Percentiles rank a stretch among this genome's conserved stretches.
phyloP scores from a whole-genome alignment of 2,113 vertebrate species.

The Cyphotilapia sp. region DNA sequence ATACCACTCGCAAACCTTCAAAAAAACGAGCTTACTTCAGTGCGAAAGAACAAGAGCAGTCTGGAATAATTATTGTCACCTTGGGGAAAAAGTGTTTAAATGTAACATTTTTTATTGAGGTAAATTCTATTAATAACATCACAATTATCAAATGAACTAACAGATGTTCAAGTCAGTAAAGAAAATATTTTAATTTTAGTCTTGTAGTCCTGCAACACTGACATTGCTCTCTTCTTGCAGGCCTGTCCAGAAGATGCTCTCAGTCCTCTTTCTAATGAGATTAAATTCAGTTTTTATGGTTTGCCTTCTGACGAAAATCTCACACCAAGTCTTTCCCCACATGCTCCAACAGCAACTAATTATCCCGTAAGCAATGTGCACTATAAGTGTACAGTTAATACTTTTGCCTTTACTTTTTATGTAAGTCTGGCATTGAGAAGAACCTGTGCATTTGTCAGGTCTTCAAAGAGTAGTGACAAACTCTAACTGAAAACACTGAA shows the following conservation, averaged over 20 bases:
- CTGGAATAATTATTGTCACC: rapidly evolving
- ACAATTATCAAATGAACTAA: not conserved
- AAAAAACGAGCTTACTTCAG: not conserved
- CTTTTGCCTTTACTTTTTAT: not conserved
- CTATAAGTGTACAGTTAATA: not conserved
- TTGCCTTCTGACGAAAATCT: not conserved
- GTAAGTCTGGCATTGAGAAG: not conserved
- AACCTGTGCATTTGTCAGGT: not conserved
- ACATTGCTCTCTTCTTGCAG: conserved; percentile 18
- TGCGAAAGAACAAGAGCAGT: not conserved
- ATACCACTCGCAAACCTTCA: not conserved
- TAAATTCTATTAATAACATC: not conserved
- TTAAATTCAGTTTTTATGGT: conserved; percentile 59
- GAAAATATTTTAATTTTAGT: not conserved
- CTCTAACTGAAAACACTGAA: not conserved
- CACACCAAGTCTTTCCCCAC: conserved; percentile 32
- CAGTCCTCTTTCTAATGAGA: conserved; percentile 55
- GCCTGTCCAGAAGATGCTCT: conserved; percentile 66
- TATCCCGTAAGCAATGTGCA: conserved; percentile 43
- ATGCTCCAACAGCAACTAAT: not conserved
- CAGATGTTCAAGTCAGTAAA: not conserved
- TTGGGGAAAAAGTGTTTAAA: rapidly evolving
- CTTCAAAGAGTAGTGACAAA: not conserved
- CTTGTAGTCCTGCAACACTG: not conserved
- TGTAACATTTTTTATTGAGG: conserved; percentile 35